phyloP scores from a whole-genome alignment of 1,140 invertebrate genomes.

The Druon quercuslanigerum region DNA sequence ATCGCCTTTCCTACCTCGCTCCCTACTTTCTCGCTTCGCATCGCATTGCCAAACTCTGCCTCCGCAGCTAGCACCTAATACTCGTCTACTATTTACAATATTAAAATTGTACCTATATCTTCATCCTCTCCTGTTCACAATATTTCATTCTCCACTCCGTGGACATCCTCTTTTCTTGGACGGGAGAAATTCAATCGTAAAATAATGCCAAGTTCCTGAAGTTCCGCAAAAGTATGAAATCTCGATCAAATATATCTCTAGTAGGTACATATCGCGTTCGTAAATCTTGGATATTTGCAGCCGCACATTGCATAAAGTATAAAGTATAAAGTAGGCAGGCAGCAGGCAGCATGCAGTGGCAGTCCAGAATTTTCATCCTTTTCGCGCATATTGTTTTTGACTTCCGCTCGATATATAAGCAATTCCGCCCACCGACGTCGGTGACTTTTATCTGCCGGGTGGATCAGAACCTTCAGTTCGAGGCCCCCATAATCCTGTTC shows the following conservation, averaged over 20 bases:
- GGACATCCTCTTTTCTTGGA: too few relatives aligned
- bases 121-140: too few relatives aligned
- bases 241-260: too few relatives aligned
- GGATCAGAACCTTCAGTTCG: conserved; percentile 66
- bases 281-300: conserved; percentile 52
- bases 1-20: too few relatives aligned
- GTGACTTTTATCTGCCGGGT: conserved; percentile 59
- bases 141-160: too few relatives aligned
- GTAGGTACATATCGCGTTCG: conserved; percentile 44
- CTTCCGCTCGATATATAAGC: conserved; percentile 70
- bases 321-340: background rate
- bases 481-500: conserved; percentile 63
- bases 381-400: conserved; percentile 70
- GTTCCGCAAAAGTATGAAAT: background rate
- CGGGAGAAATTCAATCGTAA: too few relatives aligned
- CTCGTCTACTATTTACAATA: too few relatives aligned
- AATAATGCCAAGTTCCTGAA: too few relatives aligned
- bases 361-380: conserved; percentile 55
- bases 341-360: conserved; percentile 4
- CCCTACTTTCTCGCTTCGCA: too few relatives aligned
- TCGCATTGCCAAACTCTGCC: too few relatives aligned
- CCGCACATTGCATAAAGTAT: conserved; percentile 30
- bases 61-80: too few relatives aligned
- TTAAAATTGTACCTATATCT: too few relatives aligned
- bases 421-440: conserved; percentile 62